Evolutionary conservation across 2,888 invertebrate species (phyloP).

Genomic region (Nineta flava): DNA sequence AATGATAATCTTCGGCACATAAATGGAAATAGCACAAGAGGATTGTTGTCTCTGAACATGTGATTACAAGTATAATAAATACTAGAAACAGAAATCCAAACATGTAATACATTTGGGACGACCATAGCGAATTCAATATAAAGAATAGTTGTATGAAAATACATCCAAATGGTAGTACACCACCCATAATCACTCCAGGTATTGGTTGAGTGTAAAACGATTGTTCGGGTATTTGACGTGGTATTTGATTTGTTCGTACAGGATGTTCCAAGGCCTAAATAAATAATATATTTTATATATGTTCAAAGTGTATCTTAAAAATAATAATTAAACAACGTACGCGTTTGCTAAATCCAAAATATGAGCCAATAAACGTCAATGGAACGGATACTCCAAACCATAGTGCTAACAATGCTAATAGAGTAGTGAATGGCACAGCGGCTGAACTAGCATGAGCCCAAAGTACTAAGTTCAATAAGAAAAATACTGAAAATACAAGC

Average conservation of each 20-base stretch:
- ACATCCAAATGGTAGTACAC: constrained; percentile 94
- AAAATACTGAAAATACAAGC: constrained; percentile 91
- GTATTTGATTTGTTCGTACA: constrained; percentile 96
- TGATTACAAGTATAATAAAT: constrained; percentile 91
- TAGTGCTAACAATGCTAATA: constrained; percentile 81
- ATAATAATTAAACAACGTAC: constrained; percentile 34
- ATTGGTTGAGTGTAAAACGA: constrained; percentile 93
- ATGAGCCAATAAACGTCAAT: constrained; percentile 92
- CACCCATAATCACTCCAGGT: constrained; percentile 95
- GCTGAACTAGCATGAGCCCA: constrained; percentile 95
- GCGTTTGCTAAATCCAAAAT: constrained; percentile 95
- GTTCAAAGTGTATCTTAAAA: constrained; percentile 1
- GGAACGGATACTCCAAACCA: constrained; percentile 99
- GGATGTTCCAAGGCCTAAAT: constrained; percentile 86
- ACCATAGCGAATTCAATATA: constrained; percentile 97
- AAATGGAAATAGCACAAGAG: constrained; percentile 97
- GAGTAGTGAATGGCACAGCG: constrained; percentile 91
- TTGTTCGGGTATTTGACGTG: constrained; percentile 96
- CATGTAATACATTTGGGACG: constrained; percentile 97
- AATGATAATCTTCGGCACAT: constrained; percentile 99
- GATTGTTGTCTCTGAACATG: constrained; percentile 98
- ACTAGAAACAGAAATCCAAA: constrained; percentile 97
- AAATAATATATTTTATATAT: constrained; percentile 9
- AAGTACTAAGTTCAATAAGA: constrained; percentile 88
- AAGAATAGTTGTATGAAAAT: constrained; percentile 99